A percentile compares a stretch with the other conserved stretches of the same genome.
Evolutionary conservation across 2,888 invertebrate genomes (phyloP).

Genomic region (Drosophila barbarae): DNA sequence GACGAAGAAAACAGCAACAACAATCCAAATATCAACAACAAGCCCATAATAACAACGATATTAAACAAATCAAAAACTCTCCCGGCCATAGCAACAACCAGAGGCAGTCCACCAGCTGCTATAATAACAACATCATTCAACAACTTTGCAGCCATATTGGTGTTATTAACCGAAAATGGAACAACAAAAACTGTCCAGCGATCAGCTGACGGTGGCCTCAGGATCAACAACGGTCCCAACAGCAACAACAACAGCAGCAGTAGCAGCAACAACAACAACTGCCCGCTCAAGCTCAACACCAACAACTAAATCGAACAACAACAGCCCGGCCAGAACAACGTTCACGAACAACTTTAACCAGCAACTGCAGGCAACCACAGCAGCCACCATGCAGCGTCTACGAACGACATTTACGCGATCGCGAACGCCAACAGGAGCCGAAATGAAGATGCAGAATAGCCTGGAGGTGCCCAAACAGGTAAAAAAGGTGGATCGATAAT

Average conservation of each 20-base stretch:
- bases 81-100: constrained; percentile 2
- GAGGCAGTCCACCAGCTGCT: not conserved
- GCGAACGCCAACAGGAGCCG: constrained; percentile 92
- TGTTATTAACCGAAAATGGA: constrained; percentile 7
- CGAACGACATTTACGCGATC: constrained; percentile 93
- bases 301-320: constrained; percentile 4
- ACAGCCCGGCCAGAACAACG: constrained; percentile 14
- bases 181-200: constrained; percentile 24
- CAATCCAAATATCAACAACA: constrained; percentile 5
- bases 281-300: constrained; percentile 3
- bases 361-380: constrained; percentile 26
- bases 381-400: constrained; percentile 81
- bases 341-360: constrained; percentile 14
- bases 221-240: constrained; percentile 8
- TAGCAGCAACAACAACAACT: constrained; percentile 1
- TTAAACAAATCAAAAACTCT: not conserved
- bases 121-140: not conserved
- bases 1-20: constrained; percentile 6
- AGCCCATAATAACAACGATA: constrained; percentile 12
- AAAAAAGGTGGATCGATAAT: constrained; percentile 44
- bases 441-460: constrained; percentile 95
- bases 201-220: constrained; percentile 14
- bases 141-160: not conserved
- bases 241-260: constrained; percentile 1
- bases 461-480: constrained; percentile 93